Conservation (phyloP, 2,888 invertebrate genomes). For the Hypomecis punctinalis region DNA sequence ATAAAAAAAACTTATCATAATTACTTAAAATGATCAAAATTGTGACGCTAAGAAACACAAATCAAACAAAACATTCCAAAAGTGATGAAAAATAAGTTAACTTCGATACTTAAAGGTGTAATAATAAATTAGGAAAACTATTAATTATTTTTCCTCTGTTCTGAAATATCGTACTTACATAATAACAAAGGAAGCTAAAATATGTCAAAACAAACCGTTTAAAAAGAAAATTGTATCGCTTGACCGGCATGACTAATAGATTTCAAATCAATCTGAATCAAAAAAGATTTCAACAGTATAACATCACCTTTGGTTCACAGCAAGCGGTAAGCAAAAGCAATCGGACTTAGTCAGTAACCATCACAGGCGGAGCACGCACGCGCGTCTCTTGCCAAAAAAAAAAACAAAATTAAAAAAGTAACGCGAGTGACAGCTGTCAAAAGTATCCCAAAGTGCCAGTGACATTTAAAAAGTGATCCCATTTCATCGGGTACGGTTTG, state of each 20-base stretch:
- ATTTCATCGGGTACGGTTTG: conserved; percentile 36
- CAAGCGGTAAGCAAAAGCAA: conserved; percentile 21
- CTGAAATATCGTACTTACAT: conserved; percentile 28
- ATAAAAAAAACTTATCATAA: too few relatives aligned
- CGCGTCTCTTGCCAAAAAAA: conserved; percentile 12
- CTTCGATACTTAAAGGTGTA: neutral
- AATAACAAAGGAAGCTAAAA: conserved; percentile 26
- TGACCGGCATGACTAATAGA: conserved; percentile 19
- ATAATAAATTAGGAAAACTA: neutral
- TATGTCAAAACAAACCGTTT: conserved; percentile 24
- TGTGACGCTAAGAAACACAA: too few relatives aligned
- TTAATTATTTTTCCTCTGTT: neutral
- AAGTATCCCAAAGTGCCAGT: conserved; percentile 38
- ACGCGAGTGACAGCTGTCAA: conserved; percentile 41
- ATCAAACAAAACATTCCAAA: too few relatives aligned
- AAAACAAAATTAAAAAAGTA: conserved; percentile 27
- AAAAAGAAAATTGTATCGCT: conserved; percentile 21
- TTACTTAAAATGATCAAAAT: too few relatives aligned
- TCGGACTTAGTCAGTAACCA: conserved; percentile 35
- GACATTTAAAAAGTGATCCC: conserved; percentile 37
- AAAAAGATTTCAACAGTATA: conserved; percentile 23
- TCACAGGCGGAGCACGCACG: conserved; percentile 19
- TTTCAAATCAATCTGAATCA: conserved; percentile 12
- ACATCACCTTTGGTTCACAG: conserved; percentile 23
- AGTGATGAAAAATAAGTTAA: too few relatives aligned